A percentile compares a stretch with the other conserved stretches of the same genome.
Conservation (phyloP, 2,113 vertebrate genomes). For the Candoia aspera region DNA sequence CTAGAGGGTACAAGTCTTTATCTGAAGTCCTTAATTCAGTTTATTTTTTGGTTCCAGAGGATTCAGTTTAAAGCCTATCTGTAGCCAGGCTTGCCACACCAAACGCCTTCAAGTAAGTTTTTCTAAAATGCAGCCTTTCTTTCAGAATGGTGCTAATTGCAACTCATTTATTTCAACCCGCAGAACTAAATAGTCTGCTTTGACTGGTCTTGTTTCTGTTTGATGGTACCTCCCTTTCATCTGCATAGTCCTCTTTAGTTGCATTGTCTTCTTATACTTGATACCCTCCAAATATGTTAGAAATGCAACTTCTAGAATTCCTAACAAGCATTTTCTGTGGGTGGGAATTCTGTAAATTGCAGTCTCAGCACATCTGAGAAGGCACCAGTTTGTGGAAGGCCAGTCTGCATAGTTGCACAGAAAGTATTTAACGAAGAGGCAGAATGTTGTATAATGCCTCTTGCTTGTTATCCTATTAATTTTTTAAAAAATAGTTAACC, state of each 20-base stretch:
- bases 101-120: neutral
- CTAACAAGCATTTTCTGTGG: neutral
- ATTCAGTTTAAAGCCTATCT: neutral
- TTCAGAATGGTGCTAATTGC: neutral
- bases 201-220: neutral
- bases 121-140: neutral
- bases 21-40: neutral
- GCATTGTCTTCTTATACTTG: neutral
- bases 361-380: neutral
- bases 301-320: neutral
- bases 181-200: neutral
- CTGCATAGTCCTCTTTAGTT: neutral
- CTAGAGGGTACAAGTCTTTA: neutral
- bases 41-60: neutral
- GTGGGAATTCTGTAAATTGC: neutral
- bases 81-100: neutral
- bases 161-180: neutral
- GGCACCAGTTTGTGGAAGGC: neutral
- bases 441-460: neutral
- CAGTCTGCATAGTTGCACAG: neutral
- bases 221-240: neutral
- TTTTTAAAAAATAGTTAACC: too few relatives aligned
- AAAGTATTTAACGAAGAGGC: neutral
- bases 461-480: neutral
- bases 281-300: neutral